phyloP scores from a whole-genome alignment of 2,888 invertebrate genomes.

The Gerris lacustris region DNA sequence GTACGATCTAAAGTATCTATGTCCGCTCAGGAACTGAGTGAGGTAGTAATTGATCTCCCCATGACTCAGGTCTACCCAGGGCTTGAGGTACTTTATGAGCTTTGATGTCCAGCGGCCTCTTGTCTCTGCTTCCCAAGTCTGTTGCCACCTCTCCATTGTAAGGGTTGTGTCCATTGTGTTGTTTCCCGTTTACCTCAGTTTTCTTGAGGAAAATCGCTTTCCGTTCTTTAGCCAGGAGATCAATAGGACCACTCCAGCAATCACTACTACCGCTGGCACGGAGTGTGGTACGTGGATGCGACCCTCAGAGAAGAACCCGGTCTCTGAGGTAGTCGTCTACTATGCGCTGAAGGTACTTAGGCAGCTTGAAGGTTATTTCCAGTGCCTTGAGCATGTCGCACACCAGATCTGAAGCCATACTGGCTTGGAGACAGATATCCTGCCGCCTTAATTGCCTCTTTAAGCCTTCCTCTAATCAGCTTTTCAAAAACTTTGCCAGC shows the following conservation, averaged over 20 bases:
- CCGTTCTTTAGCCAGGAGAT: too few relatives aligned
- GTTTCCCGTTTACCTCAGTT: too few relatives aligned
- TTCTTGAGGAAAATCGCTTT: too few relatives aligned
- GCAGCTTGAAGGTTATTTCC: slow-evolving; percentile 14
- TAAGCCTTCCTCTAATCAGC: too few relatives aligned
- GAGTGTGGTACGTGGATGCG: slow-evolving; percentile 28
- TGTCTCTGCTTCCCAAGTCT: too few relatives aligned
- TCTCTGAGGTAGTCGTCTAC: too few relatives aligned
- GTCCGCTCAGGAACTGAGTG: slow-evolving; percentile 29
- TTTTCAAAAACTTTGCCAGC: too few relatives aligned
- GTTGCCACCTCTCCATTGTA: slow-evolving; percentile 24
- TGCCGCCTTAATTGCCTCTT: too few relatives aligned
- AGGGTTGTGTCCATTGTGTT: slow-evolving; percentile 15
- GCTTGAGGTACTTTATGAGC: slow-evolving; percentile 22
- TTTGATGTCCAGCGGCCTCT: slow-evolving; percentile 26
- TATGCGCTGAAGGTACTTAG: slow-evolving; percentile 25
- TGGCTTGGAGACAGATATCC: too few relatives aligned
- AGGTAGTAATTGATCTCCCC: slow-evolving; percentile 26
- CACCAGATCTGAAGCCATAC: background rate
- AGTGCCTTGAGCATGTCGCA: slow-evolving; percentile 21
- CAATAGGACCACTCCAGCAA: slow-evolving; percentile 30
- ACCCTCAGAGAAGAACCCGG: slow-evolving; percentile 26
- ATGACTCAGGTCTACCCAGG: too few relatives aligned
- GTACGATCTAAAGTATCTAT: too few relatives aligned
- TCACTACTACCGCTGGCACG: slow-evolving; percentile 27